Evolutionary conservation across 2,888 invertebrate species (phyloP).

Genomic region (Synanthedon andrenaeformis): DNA sequence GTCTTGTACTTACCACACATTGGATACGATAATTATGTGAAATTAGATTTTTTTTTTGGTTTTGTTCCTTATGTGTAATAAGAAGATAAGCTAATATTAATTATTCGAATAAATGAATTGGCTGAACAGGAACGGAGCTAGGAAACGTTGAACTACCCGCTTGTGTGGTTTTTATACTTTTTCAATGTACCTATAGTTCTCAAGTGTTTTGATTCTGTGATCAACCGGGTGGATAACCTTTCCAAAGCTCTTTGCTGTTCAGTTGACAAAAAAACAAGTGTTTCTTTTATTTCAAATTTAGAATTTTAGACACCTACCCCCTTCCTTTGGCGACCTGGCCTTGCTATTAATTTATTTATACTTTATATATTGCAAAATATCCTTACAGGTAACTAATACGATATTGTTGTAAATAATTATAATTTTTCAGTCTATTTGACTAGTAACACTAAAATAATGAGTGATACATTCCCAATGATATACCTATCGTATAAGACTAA

Average conservation of each 20-base stretch:
- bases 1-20: constrained; percentile 55
- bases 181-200: constrained; percentile 30
- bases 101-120: constrained; percentile 57
- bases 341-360: neutral
- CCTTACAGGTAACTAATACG: no score
- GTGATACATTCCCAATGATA: no score
- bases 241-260: constrained; percentile 46
- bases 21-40: constrained; percentile 61
- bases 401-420: no score
- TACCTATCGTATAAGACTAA: no score
- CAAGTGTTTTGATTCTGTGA: constrained; percentile 58
- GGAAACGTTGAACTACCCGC: constrained; percentile 45
- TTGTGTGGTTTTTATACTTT: constrained; percentile 60
- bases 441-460: no score
- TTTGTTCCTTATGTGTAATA: constrained; percentile 70
- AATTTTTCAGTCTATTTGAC: no score
- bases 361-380: neutral
- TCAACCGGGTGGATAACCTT: constrained; percentile 27
- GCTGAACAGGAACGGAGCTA: constrained; percentile 40
- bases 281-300: constrained; percentile 11
- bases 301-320: neutral
- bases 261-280: constrained; percentile 40
- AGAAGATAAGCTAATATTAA: constrained; percentile 60
- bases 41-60: constrained; percentile 47
- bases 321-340: neutral